Evolutionary conservation across 2,888 invertebrate species (phyloP), one percentile per base, ranked within the genome.

Genomic region (Euspilapteryx auroguttella): DNA sequence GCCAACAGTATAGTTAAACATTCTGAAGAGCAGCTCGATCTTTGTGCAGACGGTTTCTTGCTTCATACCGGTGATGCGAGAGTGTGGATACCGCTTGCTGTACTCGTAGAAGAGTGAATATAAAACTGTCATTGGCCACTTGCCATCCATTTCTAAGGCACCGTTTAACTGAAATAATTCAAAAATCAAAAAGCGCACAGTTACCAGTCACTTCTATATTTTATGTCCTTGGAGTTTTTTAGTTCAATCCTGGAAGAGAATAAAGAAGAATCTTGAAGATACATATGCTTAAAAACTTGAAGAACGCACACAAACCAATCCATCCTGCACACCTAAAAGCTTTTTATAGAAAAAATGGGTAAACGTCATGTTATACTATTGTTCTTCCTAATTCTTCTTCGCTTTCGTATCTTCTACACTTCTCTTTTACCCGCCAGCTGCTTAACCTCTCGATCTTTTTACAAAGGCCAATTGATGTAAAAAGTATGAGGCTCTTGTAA

Each of bases 1-100:
- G 3, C 93, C 91, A 5, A 94, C 68, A 1, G 91, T 90, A 41
- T 86, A 87, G 49, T 91, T 87, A 47, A 96, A 81, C 94, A 95
- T 96, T 14, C 94, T 78, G 54, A 96, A 89, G 7, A 94, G 73
- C 20, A 89, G 57, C 47, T 88, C 88, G 2, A 85, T 87, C 65
- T 89, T 88, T 3, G 84, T 83, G 17, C 85, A 84, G 1, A 82
- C 79, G 0, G 86, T 86, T 51, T 89, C 88, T 40, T 84, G 82
- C 45, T 83, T 83, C 63, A 85, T 84, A 21, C 86, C 87, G 1
- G 86, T 86, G 36, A 85, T 86, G 32, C 87, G 80, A 0, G 87
- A 87, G 58, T 88, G 86, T 0, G 89, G 88, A 49, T 85, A 85
- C 1, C 86, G 71, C 46, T 88, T 88, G 44, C 87, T 87, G 47